Percentiles rank a stretch among this genome's conserved stretches.
Evolutionary conservation across 2,888 invertebrate species (phyloP).

Genomic region (Endomychus coccineus): DNA sequence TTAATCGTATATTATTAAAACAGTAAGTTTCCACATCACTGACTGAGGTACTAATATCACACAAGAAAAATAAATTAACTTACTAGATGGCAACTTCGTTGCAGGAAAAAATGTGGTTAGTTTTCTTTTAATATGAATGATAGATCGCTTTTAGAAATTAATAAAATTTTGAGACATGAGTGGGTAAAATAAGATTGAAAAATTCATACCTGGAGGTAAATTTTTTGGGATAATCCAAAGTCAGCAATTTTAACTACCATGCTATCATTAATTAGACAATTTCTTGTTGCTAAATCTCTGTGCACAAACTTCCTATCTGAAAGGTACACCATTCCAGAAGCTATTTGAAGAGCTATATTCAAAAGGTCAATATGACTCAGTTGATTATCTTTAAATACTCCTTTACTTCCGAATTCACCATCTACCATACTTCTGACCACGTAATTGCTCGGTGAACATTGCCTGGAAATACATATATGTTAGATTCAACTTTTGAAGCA

Average conservation of each 20-base stretch:
- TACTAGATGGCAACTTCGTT: too few species aligned
- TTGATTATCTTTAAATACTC: conserved; percentile 57
- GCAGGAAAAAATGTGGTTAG: too few species aligned
- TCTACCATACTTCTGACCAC: conserved; percentile 60
- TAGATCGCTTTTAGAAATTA: too few species aligned
- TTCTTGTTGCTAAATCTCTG: conserved; percentile 89
- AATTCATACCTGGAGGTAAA: conserved; percentile 63
- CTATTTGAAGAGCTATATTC: conserved; percentile 80
- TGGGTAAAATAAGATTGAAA: too few species aligned
- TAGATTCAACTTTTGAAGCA: not conserved
- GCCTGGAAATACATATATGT: conserved; percentile 32
- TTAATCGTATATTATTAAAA: too few species aligned
- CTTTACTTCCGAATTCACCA: conserved; percentile 50
- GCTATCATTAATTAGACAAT: conserved; percentile 88
- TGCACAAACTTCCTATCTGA: conserved; percentile 93
- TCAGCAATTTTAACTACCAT: conserved; percentile 97
- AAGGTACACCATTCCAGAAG: conserved; percentile 91
- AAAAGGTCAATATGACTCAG: conserved; percentile 75
- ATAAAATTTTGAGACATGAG: too few species aligned
- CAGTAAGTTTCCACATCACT: too few species aligned
- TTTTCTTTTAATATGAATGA: too few species aligned
- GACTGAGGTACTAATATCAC: too few species aligned
- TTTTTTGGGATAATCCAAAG: conserved; percentile 92
- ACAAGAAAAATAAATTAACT: too few species aligned
- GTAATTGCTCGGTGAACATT: conserved; percentile 79